These are phyloP conservation scores for Parnassius orleans DNA, from an alignment of 2,888 invertebrate species.

Conservation along the genomic window DNA sequence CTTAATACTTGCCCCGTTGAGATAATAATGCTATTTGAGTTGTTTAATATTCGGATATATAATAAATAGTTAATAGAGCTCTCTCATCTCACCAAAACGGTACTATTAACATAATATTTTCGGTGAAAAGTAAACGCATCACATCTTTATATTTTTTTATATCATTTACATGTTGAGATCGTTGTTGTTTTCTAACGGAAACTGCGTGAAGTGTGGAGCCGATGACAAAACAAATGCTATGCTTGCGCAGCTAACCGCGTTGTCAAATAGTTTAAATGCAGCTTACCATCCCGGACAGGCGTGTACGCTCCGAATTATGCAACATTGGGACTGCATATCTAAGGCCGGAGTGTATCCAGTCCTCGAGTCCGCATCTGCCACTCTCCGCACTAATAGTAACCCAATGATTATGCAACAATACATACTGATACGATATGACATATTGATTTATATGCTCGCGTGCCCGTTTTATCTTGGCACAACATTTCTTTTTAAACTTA, in stretches of 20 bases:
- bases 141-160: slow-evolving; percentile 15
- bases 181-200: slow-evolving; percentile 1
- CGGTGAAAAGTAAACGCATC: slow-evolving; percentile 1
- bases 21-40: slow-evolving; percentile 36
- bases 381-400: slow-evolving; percentile 42
- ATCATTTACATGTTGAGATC: slow-evolving; percentile 5
- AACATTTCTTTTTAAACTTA: slow-evolving; percentile 17
- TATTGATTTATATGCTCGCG: slow-evolving; percentile 44
- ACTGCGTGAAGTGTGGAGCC: slow-evolving; percentile 21
- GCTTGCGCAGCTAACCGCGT: slow-evolving; percentile 37
- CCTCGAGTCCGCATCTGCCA: slow-evolving; percentile 36
- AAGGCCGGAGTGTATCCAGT: slow-evolving; percentile 38
- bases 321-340: slow-evolving; percentile 54
- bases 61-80: slow-evolving; percentile 36
- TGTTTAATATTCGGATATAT: slow-evolving; percentile 36
- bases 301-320: slow-evolving; percentile 51
- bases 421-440: slow-evolving; percentile 20
- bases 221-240: slow-evolving; percentile 30
- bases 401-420: slow-evolving; percentile 53
- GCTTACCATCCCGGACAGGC: slow-evolving; percentile 42
- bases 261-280: slow-evolving; percentile 50
- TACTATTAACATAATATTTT: slow-evolving; percentile 2
- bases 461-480: slow-evolving; percentile 21
- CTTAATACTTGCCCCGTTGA: slow-evolving; percentile 38
- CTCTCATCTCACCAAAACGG: slow-evolving; percentile 2